Percentiles rank a stretch among this genome's conserved stretches.
Evolutionary conservation across 92 coral and sea anemone species (phyloP).

Genomic region (Siderastrea radians): DNA sequence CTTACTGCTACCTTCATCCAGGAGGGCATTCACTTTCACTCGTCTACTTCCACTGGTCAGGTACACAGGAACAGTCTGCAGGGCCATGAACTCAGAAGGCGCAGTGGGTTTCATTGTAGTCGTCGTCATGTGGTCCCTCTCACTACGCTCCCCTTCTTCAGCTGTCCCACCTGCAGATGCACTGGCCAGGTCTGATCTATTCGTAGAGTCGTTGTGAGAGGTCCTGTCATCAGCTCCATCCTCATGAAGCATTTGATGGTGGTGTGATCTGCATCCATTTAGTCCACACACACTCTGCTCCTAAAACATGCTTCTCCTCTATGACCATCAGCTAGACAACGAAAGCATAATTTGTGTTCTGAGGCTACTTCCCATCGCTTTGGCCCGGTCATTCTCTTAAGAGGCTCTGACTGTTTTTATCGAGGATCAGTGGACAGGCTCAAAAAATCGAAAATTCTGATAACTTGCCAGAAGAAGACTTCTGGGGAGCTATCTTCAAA

Average conservation of each 20-base stretch:
- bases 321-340: conserved; percentile 63
- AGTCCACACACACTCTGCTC: conserved; percentile 62
- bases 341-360: conserved; percentile 50
- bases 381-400: background rate
- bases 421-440: too few species aligned
- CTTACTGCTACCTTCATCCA: conserved; percentile 63
- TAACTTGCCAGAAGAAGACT: too few species aligned
- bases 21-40: conserved; percentile 62
- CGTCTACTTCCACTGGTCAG: conserved; percentile 13
- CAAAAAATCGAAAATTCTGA: too few species aligned
- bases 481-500: too few species aligned
- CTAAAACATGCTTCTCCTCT: conserved; percentile 51
- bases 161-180: background rate
- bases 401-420: too few species aligned
- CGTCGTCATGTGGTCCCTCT: conserved; percentile 47
- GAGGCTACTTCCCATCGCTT: conserved; percentile 53
- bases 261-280: conserved; percentile 55
- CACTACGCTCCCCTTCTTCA: background rate
- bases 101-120: conserved; percentile 12
- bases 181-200: conserved; percentile 1
- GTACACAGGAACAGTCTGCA: conserved; percentile 50
- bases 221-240: conserved; percentile 14
- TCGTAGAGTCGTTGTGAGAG: background rate
- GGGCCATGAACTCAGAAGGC: conserved; percentile 37
- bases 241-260: conserved; percentile 67